Base-by-base conservation (phyloP, 2,113 vertebrate species). In the Indicator maculatus region DNA sequence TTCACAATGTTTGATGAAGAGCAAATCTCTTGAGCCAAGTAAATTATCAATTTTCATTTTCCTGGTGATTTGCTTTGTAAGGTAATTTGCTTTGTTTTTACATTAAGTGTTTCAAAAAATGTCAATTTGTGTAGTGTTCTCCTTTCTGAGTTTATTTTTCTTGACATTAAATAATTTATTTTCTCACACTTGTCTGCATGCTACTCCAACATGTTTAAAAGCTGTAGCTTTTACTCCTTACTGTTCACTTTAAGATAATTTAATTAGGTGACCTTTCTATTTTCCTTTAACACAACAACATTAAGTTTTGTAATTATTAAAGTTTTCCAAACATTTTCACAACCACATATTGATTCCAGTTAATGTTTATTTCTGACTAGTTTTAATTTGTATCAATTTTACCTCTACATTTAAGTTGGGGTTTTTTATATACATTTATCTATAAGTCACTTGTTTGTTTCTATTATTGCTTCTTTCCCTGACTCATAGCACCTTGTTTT, bases 231-330 rank as follows among this genome's bases (percentile, higher is more conserved):
- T 88, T 94, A 64, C 16, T 96, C 47, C 64, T 95, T 95, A 75
- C 73, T 96, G 61, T 96, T 93, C 81, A 53, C 50, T 74, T 95
- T 96, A 96, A 95, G 88, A 91, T 89, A 96, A 94, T 96, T 97
- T 96, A 98, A 97, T 97, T 97, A 96, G 71, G 65, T 97, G 93
- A 95, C 56, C 91, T 98, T 96, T 93, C 85, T 78, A 55, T 60
- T 52, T 95, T 94, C 20, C 72, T 97, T 95, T 88, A 83, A 96
- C 82, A 91, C 56, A 97, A 87, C 67, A 73, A 33, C 74, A 93
- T 93, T 97, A 97, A 97, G 76, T 91, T 59, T 44, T 81, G 83
- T 95, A 96, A 97, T 97, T 97, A 97, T 78, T 81, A 93, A 47
- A 39, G 31, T 73, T 70, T 95, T 91, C 75, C 83, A 94, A 93